Percentiles rank a stretch among this genome's conserved stretches.
phyloP scores from a whole-genome alignment of 2,113 vertebrate genomes.

The Parus major region DNA sequence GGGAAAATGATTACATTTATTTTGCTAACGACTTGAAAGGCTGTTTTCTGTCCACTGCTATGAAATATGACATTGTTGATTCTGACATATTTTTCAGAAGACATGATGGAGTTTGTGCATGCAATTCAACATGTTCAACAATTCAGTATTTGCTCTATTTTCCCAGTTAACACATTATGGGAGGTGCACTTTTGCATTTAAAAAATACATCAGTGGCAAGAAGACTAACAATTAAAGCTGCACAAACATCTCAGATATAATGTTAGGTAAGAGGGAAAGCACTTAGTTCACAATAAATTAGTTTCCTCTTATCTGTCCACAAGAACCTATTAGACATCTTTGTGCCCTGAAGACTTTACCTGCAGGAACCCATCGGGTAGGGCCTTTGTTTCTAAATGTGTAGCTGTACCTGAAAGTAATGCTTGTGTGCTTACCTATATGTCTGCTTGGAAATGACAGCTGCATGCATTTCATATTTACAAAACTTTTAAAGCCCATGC shows the following conservation, averaged over 20 bases:
- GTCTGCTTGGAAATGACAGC: not conserved
- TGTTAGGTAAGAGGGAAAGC: not conserved
- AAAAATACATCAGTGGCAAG: not conserved
- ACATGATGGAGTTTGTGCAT: not conserved
- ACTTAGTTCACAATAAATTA: not conserved
- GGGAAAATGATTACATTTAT: not conserved
- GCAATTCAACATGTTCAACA: not conserved
- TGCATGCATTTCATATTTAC: not conserved
- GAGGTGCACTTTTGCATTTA: not conserved
- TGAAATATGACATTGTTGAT: not conserved
- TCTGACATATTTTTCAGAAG: not conserved
- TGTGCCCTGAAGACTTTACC: not conserved
- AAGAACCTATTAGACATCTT: not conserved
- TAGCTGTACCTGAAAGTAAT: not conserved
- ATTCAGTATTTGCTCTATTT: not conserved
- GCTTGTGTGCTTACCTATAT: not conserved
- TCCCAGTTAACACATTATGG: not conserved
- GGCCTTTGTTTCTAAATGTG: not conserved
- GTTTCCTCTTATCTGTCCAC: not conserved
- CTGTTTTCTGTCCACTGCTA: not conserved
- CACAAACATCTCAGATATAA: not conserved
- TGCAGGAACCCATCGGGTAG: not conserved
- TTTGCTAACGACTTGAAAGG: not conserved
- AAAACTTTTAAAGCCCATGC: not conserved
- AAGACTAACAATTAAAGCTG: not conserved